phyloP scores from a whole-genome alignment of 2,113 vertebrate genomes.

The Hoplias malabaricus region DNA sequence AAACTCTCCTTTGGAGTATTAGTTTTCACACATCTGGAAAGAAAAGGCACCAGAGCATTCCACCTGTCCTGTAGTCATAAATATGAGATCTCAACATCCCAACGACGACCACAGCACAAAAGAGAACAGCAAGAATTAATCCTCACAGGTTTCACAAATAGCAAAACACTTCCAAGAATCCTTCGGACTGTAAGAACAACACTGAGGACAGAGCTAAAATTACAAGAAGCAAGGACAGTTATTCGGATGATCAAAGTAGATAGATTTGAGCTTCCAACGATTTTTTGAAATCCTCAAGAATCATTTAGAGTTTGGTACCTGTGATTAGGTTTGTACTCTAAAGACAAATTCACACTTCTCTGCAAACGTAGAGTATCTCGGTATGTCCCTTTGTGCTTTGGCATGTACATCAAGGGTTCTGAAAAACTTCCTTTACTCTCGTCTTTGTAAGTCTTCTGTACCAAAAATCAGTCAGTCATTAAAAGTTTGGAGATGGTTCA shows the following conservation, averaged over 20 bases:
- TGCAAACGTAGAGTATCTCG: neutral
- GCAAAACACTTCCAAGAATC: neutral
- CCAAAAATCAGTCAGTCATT: neutral
- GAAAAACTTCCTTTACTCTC: neutral
- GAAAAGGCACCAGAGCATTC: slow-evolving; percentile 21
- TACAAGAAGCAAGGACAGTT: neutral
- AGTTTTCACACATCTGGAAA: neutral
- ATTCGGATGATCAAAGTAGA: neutral
- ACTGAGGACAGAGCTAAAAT: neutral
- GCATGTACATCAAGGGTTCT: neutral
- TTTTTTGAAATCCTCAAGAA: neutral
- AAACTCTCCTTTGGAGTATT: neutral
- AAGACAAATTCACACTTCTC: neutral
- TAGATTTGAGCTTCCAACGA: neutral
- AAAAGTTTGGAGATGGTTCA: neutral
- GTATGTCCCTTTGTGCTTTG: neutral
- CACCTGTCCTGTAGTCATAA: neutral
- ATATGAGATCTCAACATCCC: neutral
- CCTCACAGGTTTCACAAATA: neutral
- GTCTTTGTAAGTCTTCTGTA: neutral
- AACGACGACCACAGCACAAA: slow-evolving; percentile 1
- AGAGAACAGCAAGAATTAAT: neutral
- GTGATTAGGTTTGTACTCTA: neutral
- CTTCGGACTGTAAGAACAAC: neutral
- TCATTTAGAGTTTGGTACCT: neutral